A percentile compares a stretch with the other conserved stretches of the same genome.
Evolutionary conservation across 2,113 vertebrate species (phyloP).

Genomic region (Indri indri): DNA sequence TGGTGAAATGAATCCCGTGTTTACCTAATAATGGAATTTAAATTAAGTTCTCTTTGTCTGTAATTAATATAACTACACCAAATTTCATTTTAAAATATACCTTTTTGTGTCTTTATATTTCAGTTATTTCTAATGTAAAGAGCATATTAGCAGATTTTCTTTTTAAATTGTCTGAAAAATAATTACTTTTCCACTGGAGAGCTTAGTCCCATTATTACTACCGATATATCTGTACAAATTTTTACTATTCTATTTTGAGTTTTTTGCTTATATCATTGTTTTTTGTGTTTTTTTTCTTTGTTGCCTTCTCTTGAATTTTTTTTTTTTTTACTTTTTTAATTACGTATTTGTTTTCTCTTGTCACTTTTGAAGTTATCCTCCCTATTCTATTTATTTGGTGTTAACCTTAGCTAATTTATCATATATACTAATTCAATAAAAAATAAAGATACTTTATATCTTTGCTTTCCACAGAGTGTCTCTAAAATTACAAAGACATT

Average conservation of each 20-base stretch:
- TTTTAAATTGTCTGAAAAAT: not conserved
- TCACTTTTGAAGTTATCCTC: not conserved
- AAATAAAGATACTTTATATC: not conserved
- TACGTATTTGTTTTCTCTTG: not conserved
- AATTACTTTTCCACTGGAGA: not conserved
- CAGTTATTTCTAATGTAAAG: not conserved
- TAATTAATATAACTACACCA: not conserved
- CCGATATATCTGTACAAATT: not conserved
- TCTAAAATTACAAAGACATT: not conserved
- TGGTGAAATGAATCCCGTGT: not conserved
- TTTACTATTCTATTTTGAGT: not conserved
- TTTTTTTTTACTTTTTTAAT: not conserved
- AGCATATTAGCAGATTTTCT: not conserved
- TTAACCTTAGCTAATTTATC: not conserved
- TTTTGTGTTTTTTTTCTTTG: not conserved
- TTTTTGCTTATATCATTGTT: not conserved
- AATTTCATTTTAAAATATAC: constrained; percentile 19
- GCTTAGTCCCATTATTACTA: not conserved
- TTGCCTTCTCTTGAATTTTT: not conserved
- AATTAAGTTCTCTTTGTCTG: not conserved
- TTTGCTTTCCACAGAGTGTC: not conserved
- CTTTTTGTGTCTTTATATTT: not conserved
- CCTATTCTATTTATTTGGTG: not conserved
- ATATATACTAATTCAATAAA: not conserved
- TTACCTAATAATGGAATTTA: not conserved